Percentiles rank a stretch among this genome's conserved stretches.
These are phyloP conservation scores for Anolis apletophallus DNA, from an alignment of 2,797 vertebrate genomes.

Conservation along the genomic window DNA sequence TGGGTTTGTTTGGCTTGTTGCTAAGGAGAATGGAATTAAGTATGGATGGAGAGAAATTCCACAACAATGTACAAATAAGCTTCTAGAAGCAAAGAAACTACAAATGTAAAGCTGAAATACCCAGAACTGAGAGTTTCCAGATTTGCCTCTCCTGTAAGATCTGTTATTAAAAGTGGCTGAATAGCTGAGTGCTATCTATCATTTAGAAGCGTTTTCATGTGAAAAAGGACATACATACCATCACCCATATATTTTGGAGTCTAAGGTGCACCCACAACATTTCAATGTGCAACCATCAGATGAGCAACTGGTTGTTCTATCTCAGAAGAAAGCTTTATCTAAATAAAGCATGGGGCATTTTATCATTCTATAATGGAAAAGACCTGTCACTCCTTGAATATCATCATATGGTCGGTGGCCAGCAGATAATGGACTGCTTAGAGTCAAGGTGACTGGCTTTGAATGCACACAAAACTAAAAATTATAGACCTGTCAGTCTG, in stretches of 20 bases:
- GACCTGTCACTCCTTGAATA: conserved; percentile 80
- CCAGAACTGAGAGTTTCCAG: conserved; percentile 38
- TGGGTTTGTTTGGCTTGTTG: background rate
- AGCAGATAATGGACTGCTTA: conserved; percentile 82
- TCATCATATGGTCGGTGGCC: conserved; percentile 82
- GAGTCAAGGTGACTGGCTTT: conserved; percentile 86
- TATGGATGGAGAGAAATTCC: background rate
- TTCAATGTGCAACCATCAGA: conserved; percentile 61
- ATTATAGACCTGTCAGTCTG: conserved; percentile 86
- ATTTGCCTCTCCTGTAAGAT: conserved; percentile 37
- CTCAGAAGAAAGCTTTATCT: conserved; percentile 76
- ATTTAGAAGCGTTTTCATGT: conserved; percentile 48
- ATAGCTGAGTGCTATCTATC: conserved; percentile 15
- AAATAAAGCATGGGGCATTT: conserved; percentile 79
- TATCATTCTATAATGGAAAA: conserved; percentile 80
- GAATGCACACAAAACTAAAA: conserved; percentile 85
- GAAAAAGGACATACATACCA: background rate
- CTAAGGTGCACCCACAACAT: conserved; percentile 66
- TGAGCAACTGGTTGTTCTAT: conserved; percentile 72
- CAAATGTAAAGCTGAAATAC: background rate
- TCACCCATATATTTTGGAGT: conserved; percentile 38
- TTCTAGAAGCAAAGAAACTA: background rate
- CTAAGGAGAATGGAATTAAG: no score
- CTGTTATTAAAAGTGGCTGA: conserved; percentile 54
- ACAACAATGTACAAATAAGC: background rate